Evolutionary conservation across 2,113 vertebrate species (phyloP), one percentile per base, ranked within the genome.

Genomic region (Condylura cristata): DNA sequence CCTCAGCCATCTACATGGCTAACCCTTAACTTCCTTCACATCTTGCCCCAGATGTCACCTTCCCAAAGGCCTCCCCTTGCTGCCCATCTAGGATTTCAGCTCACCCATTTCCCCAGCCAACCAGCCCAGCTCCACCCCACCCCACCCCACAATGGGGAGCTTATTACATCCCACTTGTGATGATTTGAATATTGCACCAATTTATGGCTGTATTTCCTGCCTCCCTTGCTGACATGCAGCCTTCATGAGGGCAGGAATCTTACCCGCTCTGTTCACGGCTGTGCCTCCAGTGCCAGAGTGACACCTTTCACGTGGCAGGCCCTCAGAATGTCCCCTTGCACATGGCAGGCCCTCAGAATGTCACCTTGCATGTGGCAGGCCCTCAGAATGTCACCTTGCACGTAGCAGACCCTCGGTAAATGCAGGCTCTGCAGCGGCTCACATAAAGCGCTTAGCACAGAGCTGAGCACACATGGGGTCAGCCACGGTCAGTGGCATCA

Each of bases 161-260:
- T 6, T 30, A 14, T 51, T 56, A 56, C 53, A 24, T 53, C 18
- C 3, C 34, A 6, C 26, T 46, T 10, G 3, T 11, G 28, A 17
- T 1, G 24, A 30, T 26, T 30, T 6, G 4, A 17, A 8, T 32
- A 6, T 0, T 3, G 9, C 16, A 0, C 37, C 16, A 8, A 13
- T 30, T 34, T n/a, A 41, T 46, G 0, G 17, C 14, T 13, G 3
- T 8, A 4, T 68, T 5, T 60, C 12, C 28, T 44, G 51, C 16
- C 39, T 56, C n/a, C 1, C 44, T 16, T 14, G 2, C n/a, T 4
- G 37, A 41, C 5, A 1, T 0, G 44, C 30, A 6, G 16, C 14
- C 41, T 16, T 10, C 2, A 0, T 0, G 44, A 71, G 20, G 13
- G 7, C 7, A 30, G 37, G 32, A 5, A 0, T 30, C 26, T 28